Conservation (phyloP, 2,113 vertebrate species). For the Gavialis gangeticus region DNA sequence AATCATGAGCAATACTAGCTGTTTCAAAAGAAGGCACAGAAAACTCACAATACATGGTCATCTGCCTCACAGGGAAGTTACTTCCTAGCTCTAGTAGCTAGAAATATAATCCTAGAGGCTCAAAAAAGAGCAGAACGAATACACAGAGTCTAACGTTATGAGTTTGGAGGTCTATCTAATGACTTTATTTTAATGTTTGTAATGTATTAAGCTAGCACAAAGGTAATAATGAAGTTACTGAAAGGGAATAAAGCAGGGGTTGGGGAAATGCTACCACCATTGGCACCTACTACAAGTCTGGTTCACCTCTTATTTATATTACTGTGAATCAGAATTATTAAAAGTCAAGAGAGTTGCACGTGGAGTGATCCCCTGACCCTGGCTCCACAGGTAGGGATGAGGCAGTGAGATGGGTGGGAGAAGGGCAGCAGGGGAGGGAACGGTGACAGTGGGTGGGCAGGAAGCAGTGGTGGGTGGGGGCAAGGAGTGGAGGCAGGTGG, state of each 20-base stretch:
- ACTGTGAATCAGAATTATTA: too few relatives aligned
- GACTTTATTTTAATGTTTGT: background rate
- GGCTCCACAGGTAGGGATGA: too few relatives aligned
- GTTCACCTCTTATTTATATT: too few relatives aligned
- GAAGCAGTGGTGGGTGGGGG: too few relatives aligned
- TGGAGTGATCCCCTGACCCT: too few relatives aligned
- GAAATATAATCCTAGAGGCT: conserved; percentile 5
- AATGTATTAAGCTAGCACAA: background rate
- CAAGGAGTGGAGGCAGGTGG: background rate
- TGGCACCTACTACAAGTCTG: too few relatives aligned
- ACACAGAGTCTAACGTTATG: background rate
- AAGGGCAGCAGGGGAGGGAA: too few relatives aligned
- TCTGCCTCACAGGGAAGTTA: background rate
- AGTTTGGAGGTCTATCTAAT: conserved; percentile 8
- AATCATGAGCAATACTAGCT: background rate
- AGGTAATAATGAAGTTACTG: background rate
- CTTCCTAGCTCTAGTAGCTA: background rate
- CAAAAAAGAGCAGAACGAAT: background rate
- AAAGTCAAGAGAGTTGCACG: too few relatives aligned
- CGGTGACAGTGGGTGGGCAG: too few relatives aligned
- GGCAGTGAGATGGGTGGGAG: too few relatives aligned
- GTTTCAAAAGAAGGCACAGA: background rate
- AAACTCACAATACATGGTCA: background rate
- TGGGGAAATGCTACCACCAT: too few relatives aligned
- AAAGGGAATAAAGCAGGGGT: background rate